These are phyloP conservation scores for Noctua janthina DNA, from an alignment of 2,888 invertebrate species.

Conservation along the genomic window DNA sequence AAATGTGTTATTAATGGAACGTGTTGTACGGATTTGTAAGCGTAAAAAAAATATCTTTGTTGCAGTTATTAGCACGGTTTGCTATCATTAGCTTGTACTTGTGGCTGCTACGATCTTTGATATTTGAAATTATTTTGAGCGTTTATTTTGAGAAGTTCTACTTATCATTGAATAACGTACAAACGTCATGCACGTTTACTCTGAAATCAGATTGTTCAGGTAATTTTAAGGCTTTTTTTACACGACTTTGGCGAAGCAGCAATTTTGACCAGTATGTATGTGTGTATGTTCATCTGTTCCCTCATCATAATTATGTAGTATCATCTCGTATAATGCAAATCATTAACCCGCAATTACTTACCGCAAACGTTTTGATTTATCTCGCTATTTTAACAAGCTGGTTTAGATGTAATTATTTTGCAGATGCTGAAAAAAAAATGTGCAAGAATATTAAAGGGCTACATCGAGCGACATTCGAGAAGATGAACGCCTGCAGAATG, in stretches of 20 bases:
- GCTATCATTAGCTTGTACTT: background rate
- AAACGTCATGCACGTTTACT: constrained; percentile 5
- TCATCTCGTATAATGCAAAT: too few relatives aligned
- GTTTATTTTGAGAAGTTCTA: constrained; percentile 23
- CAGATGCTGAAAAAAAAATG: constrained; percentile 4
- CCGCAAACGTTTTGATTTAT: too few relatives aligned
- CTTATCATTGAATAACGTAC: background rate
- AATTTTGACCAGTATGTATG: too few relatives aligned
- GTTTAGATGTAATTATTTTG: background rate
- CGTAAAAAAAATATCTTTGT: background rate
- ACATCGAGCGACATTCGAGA: background rate
- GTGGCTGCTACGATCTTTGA: background rate
- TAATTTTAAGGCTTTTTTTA: background rate
- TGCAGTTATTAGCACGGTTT: background rate
- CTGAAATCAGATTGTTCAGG: constrained; percentile 24
- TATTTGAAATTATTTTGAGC: constrained; percentile 16
- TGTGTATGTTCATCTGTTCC: too few relatives aligned
- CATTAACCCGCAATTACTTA: too few relatives aligned
- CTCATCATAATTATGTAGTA: too few relatives aligned
- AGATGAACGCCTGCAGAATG: background rate
- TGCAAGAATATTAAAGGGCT: constrained; percentile 5
- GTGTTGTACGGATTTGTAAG: background rate
- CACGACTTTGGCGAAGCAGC: too few relatives aligned
- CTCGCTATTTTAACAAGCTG: background rate
- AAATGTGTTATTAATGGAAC: too few relatives aligned